A percentile compares a stretch with the other conserved stretches of the same genome.
Evolutionary conservation across 23 tunicate genomes (phyloP).

Genomic region (Aplidium turbinatum): DNA sequence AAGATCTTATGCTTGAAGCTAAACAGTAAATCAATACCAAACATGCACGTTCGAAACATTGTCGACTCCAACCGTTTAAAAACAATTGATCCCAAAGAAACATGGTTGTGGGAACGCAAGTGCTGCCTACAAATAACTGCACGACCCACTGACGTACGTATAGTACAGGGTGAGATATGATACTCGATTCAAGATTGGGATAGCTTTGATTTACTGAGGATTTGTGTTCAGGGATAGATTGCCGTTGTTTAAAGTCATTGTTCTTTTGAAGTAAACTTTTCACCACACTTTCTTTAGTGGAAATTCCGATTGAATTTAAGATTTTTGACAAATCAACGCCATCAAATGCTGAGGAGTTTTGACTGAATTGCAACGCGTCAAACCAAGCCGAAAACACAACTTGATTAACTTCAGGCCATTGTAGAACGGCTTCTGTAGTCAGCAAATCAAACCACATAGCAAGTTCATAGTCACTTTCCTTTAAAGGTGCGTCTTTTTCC

Average conservation of each 20-base stretch:
- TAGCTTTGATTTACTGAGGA: no score
- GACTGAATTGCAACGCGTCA: conserved; percentile 3
- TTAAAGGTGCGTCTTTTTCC: conserved; percentile 4
- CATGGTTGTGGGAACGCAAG: conserved; percentile 32
- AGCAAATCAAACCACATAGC: conserved; percentile 67
- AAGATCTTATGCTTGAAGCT: conserved; percentile 11
- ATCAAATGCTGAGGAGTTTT: neutral
- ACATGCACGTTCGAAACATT: conserved; percentile 45
- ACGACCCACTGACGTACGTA: conserved; percentile 63
- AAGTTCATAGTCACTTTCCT: conserved; percentile 54
- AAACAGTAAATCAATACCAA: conserved; percentile 31
- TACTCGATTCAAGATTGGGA: neutral
- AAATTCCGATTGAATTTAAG: neutral
- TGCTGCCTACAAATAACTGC: conserved; percentile 59
- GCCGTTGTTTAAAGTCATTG: no score
- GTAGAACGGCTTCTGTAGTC: conserved; percentile 24
- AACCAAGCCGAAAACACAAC: conserved; percentile 43
- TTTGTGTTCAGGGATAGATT: no score
- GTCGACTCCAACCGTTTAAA: conserved; percentile 39
- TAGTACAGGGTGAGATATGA: conserved; percentile 42
- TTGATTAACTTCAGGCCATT: conserved; percentile 6
- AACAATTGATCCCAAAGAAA: conserved; percentile 83
- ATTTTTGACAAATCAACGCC: neutral
- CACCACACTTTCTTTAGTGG: conserved; percentile 2
- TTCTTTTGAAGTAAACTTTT: neutral